These are phyloP conservation scores for Hiodon tergisus DNA, from an alignment of 2,113 vertebrate genomes.

Conservation along the genomic window DNA sequence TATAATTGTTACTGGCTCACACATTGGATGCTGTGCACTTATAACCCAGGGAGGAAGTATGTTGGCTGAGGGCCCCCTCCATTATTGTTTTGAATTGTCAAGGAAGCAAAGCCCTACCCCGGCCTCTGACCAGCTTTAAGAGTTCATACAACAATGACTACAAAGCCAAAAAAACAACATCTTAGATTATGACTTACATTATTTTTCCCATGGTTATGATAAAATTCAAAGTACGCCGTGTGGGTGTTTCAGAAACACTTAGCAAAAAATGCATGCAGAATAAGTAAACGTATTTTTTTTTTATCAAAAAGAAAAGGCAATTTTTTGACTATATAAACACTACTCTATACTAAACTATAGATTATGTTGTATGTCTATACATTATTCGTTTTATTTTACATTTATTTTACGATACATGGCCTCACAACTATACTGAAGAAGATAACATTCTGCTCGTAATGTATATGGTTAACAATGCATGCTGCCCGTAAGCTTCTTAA, in stretches of 20 bases:
- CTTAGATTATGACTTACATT: neutral
- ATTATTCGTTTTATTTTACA: neutral
- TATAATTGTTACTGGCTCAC: neutral
- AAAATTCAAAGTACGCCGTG: constrained; percentile 19
- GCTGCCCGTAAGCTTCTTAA: too few species aligned
- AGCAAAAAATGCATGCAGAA: constrained; percentile 14
- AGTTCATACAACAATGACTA: constrained; percentile 28
- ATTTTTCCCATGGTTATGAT: constrained; percentile 10
- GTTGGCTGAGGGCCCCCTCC: constrained; percentile 29
- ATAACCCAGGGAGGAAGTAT: constrained; percentile 34
- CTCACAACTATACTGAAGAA: too few species aligned
- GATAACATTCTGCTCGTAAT: too few species aligned
- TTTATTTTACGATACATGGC: neutral
- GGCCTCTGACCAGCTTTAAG: constrained; percentile 34
- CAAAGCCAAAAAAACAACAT: constrained; percentile 19
- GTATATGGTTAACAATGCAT: too few species aligned
- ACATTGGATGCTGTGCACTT: constrained; percentile 7
- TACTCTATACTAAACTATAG: neutral
- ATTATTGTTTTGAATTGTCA: constrained; percentile 36
- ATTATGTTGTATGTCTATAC: neutral
- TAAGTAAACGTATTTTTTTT: neutral
- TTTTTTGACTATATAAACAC: neutral
- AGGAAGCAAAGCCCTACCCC: constrained; percentile 47
- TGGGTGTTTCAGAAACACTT: constrained; percentile 24
- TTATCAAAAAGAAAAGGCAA: neutral